Percentiles rank a stretch among this genome's conserved stretches.
These are phyloP conservation scores for Neodiprion lecontei DNA, from an alignment of 1,140 invertebrate species.

Conservation along the genomic window DNA sequence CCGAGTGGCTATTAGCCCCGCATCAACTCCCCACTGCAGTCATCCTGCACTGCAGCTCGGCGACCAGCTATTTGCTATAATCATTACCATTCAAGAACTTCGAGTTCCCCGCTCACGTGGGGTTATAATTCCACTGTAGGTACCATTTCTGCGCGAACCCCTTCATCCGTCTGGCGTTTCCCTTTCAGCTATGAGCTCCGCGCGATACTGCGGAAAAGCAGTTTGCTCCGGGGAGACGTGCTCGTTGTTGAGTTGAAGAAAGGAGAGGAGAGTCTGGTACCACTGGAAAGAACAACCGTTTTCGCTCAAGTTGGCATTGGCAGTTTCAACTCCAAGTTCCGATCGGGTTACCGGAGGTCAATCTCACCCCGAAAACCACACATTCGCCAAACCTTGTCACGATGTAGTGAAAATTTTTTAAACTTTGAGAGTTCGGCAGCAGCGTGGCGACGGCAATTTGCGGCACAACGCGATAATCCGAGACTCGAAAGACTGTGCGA, in stretches of 20 bases:
- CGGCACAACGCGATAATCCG: background rate
- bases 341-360: too few relatives aligned
- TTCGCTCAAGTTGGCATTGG: too few relatives aligned
- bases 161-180: background rate
- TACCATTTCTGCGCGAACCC: conserved; percentile 33
- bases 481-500: conserved; percentile 12
- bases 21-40: conserved; percentile 16
- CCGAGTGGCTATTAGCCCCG: conserved; percentile 57
- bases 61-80: conserved; percentile 55
- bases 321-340: too few relatives aligned
- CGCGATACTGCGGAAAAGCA: conserved; percentile 17
- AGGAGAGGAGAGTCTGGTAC: conserved; percentile 6
- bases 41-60: conserved; percentile 19
- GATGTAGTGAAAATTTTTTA: too few relatives aligned
- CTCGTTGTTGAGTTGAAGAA: conserved; percentile 14
- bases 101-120: conserved; percentile 24
- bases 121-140: conserved; percentile 30
- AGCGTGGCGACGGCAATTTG: background rate
- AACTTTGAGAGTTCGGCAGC: too few relatives aligned
- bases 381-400: too few relatives aligned
- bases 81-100: conserved; percentile 55
- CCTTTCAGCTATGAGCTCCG: conserved; percentile 18
- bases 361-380: too few relatives aligned
- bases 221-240: conserved; percentile 15
- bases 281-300: too few relatives aligned